Conservation (phyloP, 2,113 vertebrate species). For the Herpetotheres cachinnans region DNA sequence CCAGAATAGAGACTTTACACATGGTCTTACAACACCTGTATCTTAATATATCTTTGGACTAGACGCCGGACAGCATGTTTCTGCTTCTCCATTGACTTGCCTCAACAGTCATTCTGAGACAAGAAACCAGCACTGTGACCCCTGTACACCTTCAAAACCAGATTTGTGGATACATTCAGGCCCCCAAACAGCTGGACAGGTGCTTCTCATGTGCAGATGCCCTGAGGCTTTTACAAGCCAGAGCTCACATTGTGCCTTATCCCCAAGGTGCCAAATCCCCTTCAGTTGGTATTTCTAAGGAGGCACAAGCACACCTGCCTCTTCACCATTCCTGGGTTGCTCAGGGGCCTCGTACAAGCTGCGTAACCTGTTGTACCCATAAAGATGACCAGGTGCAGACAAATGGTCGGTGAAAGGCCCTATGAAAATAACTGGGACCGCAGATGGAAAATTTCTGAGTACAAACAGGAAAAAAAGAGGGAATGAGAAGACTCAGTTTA, state of each 20-base stretch:
- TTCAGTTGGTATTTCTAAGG: background rate
- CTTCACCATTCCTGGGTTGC: background rate
- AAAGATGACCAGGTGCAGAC: background rate
- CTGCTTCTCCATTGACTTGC: background rate
- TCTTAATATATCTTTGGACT: background rate
- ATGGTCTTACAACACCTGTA: background rate
- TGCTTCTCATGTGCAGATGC: background rate
- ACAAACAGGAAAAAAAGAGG: background rate
- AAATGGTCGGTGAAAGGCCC: background rate
- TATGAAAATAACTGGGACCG: background rate
- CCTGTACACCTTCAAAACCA: background rate
- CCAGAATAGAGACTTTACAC: background rate
- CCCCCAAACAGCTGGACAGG: too few relatives aligned
- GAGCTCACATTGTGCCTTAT: rapidly evolving
- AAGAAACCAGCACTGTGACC: background rate
- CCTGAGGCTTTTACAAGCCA: background rate
- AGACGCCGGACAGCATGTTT: background rate
- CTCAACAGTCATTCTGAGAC: background rate
- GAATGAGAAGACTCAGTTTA: background rate
- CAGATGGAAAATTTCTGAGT: background rate
- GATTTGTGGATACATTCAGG: background rate
- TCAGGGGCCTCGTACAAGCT: background rate
- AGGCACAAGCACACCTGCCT: background rate
- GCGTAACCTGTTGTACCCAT: background rate
- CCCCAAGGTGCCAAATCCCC: too few relatives aligned